Evolutionary conservation across 2,797 vertebrate genomes (phyloP), one percentile per base, ranked within the genome.

Genomic region (Neosilurus mollespiculum): DNA sequence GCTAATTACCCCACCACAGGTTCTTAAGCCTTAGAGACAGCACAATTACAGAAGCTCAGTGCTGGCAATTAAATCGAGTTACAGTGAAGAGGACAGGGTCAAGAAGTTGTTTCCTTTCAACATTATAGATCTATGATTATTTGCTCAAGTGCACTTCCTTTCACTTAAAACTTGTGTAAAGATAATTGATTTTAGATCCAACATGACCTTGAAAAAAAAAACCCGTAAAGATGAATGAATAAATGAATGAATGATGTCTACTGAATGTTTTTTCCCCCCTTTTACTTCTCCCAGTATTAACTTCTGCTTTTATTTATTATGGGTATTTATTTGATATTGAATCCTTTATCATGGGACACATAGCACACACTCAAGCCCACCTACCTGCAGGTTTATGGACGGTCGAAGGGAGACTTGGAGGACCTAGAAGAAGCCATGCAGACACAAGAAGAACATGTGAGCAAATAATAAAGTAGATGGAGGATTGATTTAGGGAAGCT

Each of bases 21-120:
- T 37, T 76, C 18, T 58, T 18, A 59, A 59, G 30, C 54, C 18
- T 76, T 37, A 37, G 26, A 34, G 9, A 22, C 10, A 58, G 26
- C 54, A 22, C 20, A n/a, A 78, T 34, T 81, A 34, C 37, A 67
- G 70, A 24, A 81, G 9, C 83, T 56, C 78, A 73, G 12, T 20
- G 16, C 14, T 24, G 64, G 15, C 24, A 79, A 64, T 11, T 4
- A 64, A 49, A 72, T 18, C 14, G 9, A 71, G 56, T 8, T 59
- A 30, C 26, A 20, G 10, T 26, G 14, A 62, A 59, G 24, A 64
- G 56, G 56, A 71, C 24, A 66, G 16, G n/a, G 53, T 69, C 16
- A 67, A 18, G 61, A 54, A 30, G 53, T 20, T 80, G 22, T 37
- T 54, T 54, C 34, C 43, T 22, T n/a, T 7, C 26, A 80, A 58